A percentile compares a stretch with the other conserved stretches of the same genome.
phyloP scores from a whole-genome alignment of 2,797 vertebrate genomes.

The Oophaga sylvatica region DNA sequence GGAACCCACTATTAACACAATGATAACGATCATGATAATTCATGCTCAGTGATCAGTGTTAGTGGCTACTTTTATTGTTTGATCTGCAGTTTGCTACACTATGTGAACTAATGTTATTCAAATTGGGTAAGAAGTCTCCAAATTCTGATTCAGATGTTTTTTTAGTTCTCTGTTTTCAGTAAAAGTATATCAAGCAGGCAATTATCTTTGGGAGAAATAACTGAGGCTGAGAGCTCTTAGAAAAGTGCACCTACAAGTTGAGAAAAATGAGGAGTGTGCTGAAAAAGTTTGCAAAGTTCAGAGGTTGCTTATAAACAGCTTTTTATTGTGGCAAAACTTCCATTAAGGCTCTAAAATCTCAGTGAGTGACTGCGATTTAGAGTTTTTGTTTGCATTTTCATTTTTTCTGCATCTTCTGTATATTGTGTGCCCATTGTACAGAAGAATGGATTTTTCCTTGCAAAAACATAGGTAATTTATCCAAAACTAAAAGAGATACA shows the following conservation, averaged over 20 bases:
- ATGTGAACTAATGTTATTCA: not conserved
- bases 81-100: not conserved
- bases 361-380: not conserved
- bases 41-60: not conserved
- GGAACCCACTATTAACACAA: not conserved
- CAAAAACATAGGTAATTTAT: not conserved
- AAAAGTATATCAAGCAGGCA: slow-evolving; percentile 2
- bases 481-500: not conserved
- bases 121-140: not conserved
- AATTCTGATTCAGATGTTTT: not conserved
- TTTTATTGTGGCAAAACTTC: not conserved
- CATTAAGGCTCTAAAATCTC: not conserved
- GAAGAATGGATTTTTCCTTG: not conserved
- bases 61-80: not conserved
- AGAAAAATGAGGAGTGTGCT: not conserved
- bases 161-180: not conserved
- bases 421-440: not conserved
- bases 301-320: not conserved
- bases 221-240: not conserved
- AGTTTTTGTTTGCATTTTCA: not conserved
- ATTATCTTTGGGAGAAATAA: not conserved
- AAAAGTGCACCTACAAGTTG: not conserved
- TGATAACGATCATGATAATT: not conserved
- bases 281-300: not conserved
- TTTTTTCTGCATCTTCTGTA: not conserved